These are phyloP conservation scores for Carettochelys insculpta DNA, from an alignment of 2,113 vertebrate genomes.

Conservation along the genomic window DNA sequence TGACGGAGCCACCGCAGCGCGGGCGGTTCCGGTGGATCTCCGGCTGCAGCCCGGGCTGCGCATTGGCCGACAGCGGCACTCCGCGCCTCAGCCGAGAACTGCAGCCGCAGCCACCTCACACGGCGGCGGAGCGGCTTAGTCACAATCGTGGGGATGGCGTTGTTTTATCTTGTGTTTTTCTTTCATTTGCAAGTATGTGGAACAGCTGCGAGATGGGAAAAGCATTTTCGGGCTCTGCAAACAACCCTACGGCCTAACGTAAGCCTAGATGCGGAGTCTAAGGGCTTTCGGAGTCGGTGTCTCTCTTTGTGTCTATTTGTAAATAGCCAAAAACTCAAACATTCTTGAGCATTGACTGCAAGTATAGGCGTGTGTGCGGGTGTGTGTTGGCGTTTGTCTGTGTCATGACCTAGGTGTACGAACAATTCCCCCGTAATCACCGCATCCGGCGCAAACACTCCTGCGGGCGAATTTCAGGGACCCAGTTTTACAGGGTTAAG, in stretches of 20 bases:
- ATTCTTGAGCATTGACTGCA: too few species aligned
- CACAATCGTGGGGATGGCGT: background rate
- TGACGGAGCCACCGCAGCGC: background rate
- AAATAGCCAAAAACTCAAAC: too few species aligned
- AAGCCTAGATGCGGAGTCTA: background rate
- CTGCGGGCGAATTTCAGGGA: background rate
- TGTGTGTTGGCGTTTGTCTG: background rate
- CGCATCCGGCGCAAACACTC: background rate
- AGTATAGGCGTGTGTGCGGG: background rate
- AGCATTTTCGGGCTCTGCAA: background rate
- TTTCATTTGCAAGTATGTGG: background rate
- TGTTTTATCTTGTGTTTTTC: background rate
- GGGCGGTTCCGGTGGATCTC: background rate
- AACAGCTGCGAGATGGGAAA: background rate
- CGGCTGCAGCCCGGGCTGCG: background rate
- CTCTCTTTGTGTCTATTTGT: too few species aligned
- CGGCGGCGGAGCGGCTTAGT: too few species aligned
- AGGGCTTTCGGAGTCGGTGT: background rate
- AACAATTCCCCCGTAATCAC: background rate
- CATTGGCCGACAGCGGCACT: background rate
- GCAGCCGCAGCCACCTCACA: background rate
- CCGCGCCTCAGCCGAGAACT: background rate
- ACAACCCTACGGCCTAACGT: background rate
- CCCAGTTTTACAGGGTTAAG: too few species aligned
- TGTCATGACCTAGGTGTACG: background rate